These are phyloP conservation scores for Podotricha telesiphe DNA, from an alignment of 2,888 invertebrate species.

Conservation along the genomic window DNA sequence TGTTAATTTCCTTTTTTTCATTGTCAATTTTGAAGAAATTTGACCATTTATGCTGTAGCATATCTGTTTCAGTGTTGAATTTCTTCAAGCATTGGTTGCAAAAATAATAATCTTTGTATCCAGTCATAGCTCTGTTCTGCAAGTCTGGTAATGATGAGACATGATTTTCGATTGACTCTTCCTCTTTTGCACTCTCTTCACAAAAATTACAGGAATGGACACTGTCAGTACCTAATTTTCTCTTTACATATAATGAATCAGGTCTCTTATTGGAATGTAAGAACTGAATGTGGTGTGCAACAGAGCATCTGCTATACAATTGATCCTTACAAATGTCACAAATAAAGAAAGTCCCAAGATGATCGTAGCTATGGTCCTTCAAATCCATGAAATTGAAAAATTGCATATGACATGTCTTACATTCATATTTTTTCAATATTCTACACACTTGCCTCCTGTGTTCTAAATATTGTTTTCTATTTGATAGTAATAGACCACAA, in stretches of 20 bases:
- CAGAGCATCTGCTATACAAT: slow-evolving; percentile 60
- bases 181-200: slow-evolving; percentile 61
- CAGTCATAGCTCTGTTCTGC: slow-evolving; percentile 61
- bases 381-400: slow-evolving; percentile 68
- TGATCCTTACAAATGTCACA: slow-evolving; percentile 74
- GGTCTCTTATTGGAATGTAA: slow-evolving; percentile 61
- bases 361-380: slow-evolving; percentile 71
- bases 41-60: slow-evolving; percentile 73
- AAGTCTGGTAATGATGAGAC: slow-evolving; percentile 61
- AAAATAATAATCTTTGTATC: slow-evolving; percentile 67
- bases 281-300: slow-evolving; percentile 66
- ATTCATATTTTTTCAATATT: slow-evolving; percentile 58
- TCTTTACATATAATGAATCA: slow-evolving; percentile 53
- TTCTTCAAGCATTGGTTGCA: slow-evolving; percentile 69
- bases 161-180: slow-evolving; percentile 60
- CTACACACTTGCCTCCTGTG: slow-evolving; percentile 62
- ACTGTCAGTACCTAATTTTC: slow-evolving; percentile 56
- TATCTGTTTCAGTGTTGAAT: slow-evolving; percentile 64
- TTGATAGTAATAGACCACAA: slow-evolving; percentile 57
- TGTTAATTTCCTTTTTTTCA: slow-evolving; percentile 41
- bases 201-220: slow-evolving; percentile 70
- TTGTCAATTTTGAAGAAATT: slow-evolving; percentile 67
- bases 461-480: slow-evolving; percentile 54
- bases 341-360: slow-evolving; percentile 54
- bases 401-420: slow-evolving; percentile 58